Base-by-base conservation (phyloP, 2,113 vertebrate species). In the Archocentrus centrarchus region DNA sequence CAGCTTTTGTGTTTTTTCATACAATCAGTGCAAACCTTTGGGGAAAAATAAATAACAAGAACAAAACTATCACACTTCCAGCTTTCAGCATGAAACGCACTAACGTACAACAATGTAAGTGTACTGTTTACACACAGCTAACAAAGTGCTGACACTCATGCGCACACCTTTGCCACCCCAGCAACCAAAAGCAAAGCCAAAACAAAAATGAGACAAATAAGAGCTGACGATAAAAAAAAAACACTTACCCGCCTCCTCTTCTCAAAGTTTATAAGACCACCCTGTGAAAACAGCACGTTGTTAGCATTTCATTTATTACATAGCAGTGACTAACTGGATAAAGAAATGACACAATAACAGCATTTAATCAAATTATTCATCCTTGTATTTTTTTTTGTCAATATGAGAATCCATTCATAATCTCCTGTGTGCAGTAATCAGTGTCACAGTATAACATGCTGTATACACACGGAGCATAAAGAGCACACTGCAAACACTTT, bases 221-320 rank as follows among this genome's bases (percentile, higher is more conserved):
- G 64, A 81, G n/a, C 37, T 41, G 20, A 63, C 22, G 35, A 86
- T 47, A 59, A 22, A n/a, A 80, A 32, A 13, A n/a, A 80, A 32
- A 13, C n/a, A 93, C 96, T 96, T 79, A 98, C 97, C 95, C 96
- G 96, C 77, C 97, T 95, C 60, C 97, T 95, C 93, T 98, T 98
- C 92, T 97, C 97, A 90, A 98, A 97, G 94, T 98, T 97, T 85
- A 98, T 97, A 75, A 97, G 96, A 39, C 95, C 96, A 5, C 93
- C 96, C 97, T 98, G 92, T 90, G 32, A 87, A 70, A 64, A 37
- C 73, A 91, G 85, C 2, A 24, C n/a, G 70, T 3, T 2, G 13
- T 60, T 27, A 68, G 2, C 0, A 57, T 27, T 64, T 44, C 15
- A 78, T 60, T 20, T 68, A 84, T 27, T 41, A 11, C 27, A 39